Conservation (phyloP, 92 coral and sea anemone genomes). For the Umimayanthus kanabou region DNA sequence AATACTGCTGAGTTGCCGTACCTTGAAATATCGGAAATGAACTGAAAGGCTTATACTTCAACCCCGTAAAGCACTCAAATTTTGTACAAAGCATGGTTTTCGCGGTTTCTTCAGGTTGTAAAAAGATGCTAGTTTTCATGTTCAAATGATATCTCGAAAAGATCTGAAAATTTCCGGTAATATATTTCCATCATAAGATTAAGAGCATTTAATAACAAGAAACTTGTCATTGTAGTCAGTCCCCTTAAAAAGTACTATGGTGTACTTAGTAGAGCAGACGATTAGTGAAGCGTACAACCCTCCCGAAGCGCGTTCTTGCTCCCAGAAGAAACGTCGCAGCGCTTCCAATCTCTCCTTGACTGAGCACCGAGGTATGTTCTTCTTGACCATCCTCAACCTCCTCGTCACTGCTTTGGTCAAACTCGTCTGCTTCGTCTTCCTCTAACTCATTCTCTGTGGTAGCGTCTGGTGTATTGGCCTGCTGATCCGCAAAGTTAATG, state of each 20-base stretch:
- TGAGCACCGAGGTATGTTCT: neutral
- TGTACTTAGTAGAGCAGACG: constrained; percentile 4
- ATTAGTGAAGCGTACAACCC: no score
- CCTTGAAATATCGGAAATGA: neutral
- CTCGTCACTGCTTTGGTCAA: constrained; percentile 45
- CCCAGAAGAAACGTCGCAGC: constrained; percentile 46
- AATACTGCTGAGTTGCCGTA: no score
- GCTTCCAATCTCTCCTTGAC: constrained; percentile 59
- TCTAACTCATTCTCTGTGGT: neutral
- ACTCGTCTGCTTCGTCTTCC: constrained; percentile 27
- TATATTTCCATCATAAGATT: no score
- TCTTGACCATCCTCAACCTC: constrained; percentile 42
- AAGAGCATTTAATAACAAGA: neutral
- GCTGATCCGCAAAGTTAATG: constrained; percentile 21
- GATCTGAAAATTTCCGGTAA: no score
- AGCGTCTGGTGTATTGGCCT: constrained; percentile 2
- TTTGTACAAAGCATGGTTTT: neutral
- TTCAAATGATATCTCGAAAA: no score
- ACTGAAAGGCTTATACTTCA: neutral
- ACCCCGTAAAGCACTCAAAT: neutral
- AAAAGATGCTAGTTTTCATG: no score
- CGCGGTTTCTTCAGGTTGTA: no score
- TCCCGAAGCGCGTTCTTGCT: no score
- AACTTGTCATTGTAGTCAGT: neutral
- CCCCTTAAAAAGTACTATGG: neutral